Conservation (phyloP, 2,113 vertebrate species). For the Cololabis saira region DNA sequence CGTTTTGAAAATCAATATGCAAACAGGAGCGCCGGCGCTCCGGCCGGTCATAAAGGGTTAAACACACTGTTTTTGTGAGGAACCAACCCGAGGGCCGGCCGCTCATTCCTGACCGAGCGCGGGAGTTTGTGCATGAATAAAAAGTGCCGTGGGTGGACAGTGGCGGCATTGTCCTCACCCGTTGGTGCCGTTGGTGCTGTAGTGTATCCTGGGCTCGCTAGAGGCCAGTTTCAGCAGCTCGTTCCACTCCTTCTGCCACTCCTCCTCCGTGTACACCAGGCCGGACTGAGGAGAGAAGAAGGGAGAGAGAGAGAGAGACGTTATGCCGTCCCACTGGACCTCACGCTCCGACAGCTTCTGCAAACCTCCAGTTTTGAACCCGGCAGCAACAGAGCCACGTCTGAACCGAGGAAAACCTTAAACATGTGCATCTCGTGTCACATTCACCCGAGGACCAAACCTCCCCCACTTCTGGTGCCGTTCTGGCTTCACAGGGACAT, state of each 20-base stretch:
- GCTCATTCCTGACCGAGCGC: slow-evolving; percentile 20
- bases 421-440: background rate
- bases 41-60: too few species aligned
- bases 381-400: background rate
- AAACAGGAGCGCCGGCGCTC: too few species aligned
- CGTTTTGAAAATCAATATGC: too few species aligned
- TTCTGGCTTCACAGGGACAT: too few species aligned
- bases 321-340: slow-evolving; percentile 45
- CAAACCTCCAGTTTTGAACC: background rate
- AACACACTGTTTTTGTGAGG: too few species aligned
- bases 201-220: slow-evolving; percentile 91
- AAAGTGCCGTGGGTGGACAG: slow-evolving; percentile 45
- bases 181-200: slow-evolving; percentile 85
- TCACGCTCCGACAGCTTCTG: background rate
- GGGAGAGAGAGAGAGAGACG: slow-evolving; percentile 41
- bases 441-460: background rate
- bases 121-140: slow-evolving; percentile 52
- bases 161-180: slow-evolving; percentile 80
- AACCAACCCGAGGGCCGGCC: slow-evolving; percentile 17
- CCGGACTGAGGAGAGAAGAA: slow-evolving; percentile 85
- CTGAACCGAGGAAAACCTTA: background rate
- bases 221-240: slow-evolving; percentile 92
- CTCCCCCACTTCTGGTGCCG: too few species aligned
- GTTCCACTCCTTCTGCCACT: slow-evolving; percentile 99
- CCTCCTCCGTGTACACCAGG: slow-evolving; percentile 96